phyloP scores from a whole-genome alignment of 2,113 vertebrate genomes.

The Plotosus lineatus region DNA sequence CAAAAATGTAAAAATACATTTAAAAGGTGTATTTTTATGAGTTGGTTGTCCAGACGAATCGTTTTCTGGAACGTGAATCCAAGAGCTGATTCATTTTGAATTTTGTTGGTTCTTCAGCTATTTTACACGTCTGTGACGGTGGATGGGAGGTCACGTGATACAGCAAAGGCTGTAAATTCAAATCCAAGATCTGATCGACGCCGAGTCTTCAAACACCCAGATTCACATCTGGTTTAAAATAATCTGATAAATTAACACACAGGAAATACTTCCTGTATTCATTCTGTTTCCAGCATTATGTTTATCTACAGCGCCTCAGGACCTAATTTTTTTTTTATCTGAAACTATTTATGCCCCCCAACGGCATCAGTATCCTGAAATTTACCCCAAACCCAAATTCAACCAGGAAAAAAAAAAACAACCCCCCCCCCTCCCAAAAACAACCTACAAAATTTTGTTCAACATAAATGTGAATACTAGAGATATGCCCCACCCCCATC shows the following conservation, averaged over 20 bases:
- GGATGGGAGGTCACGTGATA: not conserved
- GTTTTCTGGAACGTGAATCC: too few relatives aligned
- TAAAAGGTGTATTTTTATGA: not conserved
- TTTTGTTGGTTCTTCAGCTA: not conserved
- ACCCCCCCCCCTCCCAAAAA: too few relatives aligned
- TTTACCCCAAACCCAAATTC: not conserved
- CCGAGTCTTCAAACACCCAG: not conserved
- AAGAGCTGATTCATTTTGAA: not conserved
- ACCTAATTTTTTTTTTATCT: not conserved
- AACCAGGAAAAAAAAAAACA: not conserved
- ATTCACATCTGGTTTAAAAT: constrained; percentile 8
- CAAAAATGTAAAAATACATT: too few relatives aligned
- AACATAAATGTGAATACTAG: constrained; percentile 47
- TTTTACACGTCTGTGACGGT: not conserved
- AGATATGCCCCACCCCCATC: constrained; percentile 36
- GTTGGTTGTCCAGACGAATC: not conserved
- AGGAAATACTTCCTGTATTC: constrained; percentile 42
- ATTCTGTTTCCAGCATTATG: constrained; percentile 58
- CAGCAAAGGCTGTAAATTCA: not conserved
- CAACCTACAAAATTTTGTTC: constrained; percentile 17
- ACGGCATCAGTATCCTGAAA: not conserved
- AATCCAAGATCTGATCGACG: not conserved
- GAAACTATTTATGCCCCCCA: not conserved
- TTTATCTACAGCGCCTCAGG: constrained; percentile 18
- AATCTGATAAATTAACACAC: too few relatives aligned